These are phyloP conservation scores for Clitarchus hookeri DNA, from an alignment of 2,888 invertebrate genomes.

Conservation along the genomic window DNA sequence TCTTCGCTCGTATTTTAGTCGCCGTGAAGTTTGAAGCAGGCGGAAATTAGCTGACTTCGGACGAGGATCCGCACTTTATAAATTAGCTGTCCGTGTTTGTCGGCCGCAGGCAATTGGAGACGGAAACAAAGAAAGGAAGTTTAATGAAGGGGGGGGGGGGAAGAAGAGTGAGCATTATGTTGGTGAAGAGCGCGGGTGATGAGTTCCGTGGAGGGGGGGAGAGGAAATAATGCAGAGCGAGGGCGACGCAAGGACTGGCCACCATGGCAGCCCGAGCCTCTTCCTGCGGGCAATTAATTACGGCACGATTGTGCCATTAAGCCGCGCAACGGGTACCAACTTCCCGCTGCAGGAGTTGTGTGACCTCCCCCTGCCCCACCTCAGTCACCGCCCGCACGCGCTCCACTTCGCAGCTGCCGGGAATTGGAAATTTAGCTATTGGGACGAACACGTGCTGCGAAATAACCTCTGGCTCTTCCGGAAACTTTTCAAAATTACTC, in stretches of 20 bases:
- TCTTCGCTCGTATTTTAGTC: neutral
- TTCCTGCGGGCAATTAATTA: neutral
- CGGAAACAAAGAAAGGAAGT: too few species aligned
- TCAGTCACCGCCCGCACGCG: neutral
- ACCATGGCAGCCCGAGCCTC: neutral
- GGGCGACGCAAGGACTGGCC: neutral
- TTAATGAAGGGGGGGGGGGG: neutral
- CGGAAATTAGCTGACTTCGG: neutral
- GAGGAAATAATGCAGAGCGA: neutral
- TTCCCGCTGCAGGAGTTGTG: constrained; percentile 7
- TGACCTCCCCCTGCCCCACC: neutral
- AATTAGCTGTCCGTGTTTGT: neutral
- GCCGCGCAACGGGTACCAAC: neutral
- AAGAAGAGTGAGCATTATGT: neutral
- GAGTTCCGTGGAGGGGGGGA: neutral
- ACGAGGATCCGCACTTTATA: neutral
- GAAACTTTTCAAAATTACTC: too few species aligned
- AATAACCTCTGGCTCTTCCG: neutral
- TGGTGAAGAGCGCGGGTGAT: neutral
- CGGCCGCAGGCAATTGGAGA: neutral
- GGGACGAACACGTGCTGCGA: neutral
- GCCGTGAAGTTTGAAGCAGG: neutral
- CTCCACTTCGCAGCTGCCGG: neutral
- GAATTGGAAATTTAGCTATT: neutral
- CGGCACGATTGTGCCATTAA: neutral